Conservation (phyloP, 2,113 vertebrate genomes). For the Ahaetulla prasina region DNA sequence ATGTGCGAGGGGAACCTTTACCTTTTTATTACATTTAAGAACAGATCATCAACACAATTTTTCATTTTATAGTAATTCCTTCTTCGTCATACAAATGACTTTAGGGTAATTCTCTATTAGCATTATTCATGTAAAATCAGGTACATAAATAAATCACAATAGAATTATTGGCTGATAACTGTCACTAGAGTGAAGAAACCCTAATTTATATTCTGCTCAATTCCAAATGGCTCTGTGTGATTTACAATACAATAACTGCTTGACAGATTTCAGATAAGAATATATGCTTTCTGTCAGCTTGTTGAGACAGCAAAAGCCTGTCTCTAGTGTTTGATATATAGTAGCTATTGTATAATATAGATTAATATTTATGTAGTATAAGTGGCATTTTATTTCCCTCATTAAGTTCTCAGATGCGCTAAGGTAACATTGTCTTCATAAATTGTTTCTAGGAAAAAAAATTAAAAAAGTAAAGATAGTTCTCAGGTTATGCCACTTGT, state of each 20-base stretch:
- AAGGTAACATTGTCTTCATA: background rate
- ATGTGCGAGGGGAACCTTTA: too few species aligned
- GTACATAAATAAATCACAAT: background rate
- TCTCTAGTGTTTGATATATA: background rate
- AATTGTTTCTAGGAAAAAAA: background rate
- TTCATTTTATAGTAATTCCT: background rate
- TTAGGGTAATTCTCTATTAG: background rate
- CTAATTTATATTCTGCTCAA: background rate
- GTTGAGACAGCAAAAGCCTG: background rate
- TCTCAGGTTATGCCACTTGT: too few species aligned
- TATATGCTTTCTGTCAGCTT: background rate
- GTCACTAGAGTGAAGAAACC: background rate
- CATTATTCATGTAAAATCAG: background rate
- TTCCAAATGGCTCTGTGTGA: background rate
- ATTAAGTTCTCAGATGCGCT: background rate
- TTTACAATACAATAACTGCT: background rate
- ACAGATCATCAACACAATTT: background rate
- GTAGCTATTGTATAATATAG: background rate
- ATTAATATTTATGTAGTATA: background rate
- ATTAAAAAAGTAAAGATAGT: too few species aligned
- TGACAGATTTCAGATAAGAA: background rate
- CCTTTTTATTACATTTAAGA: conserved; percentile 20
- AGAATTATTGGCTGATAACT: background rate
- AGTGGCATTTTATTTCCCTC: background rate
- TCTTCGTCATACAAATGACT: background rate